Conservation (phyloP, 2,797 vertebrate genomes). For the Phalloptychus januarius region DNA sequence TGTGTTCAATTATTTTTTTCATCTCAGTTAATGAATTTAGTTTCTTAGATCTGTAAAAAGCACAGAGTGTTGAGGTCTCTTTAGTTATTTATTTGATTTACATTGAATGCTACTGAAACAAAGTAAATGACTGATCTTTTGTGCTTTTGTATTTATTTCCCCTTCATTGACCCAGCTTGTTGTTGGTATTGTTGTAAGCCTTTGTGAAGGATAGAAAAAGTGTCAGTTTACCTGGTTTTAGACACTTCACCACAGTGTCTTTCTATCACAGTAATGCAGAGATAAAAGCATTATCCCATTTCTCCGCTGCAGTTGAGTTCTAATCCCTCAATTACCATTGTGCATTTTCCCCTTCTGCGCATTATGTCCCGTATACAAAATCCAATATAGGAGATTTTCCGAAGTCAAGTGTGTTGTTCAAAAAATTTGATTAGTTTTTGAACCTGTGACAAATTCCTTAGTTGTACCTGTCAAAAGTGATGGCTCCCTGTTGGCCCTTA, state of each 20-base stretch:
- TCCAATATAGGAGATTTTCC: constrained; percentile 79
- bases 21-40: constrained; percentile 41
- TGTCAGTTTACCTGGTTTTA: constrained; percentile 63
- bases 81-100: constrained; percentile 25
- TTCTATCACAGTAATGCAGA: constrained; percentile 59
- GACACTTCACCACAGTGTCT: constrained; percentile 62
- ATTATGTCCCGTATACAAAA: constrained; percentile 69
- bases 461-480: constrained; percentile 83
- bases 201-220: constrained; percentile 38
- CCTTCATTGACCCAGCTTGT: constrained; percentile 21
- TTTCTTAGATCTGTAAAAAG: constrained; percentile 10
- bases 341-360: constrained; percentile 69
- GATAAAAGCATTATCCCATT: constrained; percentile 70
- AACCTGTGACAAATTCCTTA: constrained; percentile 83
- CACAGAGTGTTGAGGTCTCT: constrained; percentile 16
- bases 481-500: constrained; percentile 84
- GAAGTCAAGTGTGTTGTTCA: constrained; percentile 78
- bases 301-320: constrained; percentile 68
- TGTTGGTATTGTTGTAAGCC: constrained; percentile 47
- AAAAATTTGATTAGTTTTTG: constrained; percentile 83
- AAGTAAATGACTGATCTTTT: background rate
- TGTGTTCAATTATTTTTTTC: constrained; percentile 59
- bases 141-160: background rate
- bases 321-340: constrained; percentile 81
- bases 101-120: constrained; percentile 10